Evolutionary conservation across 2,888 invertebrate genomes (phyloP).

Genomic region (Apamea epomidion): DNA sequence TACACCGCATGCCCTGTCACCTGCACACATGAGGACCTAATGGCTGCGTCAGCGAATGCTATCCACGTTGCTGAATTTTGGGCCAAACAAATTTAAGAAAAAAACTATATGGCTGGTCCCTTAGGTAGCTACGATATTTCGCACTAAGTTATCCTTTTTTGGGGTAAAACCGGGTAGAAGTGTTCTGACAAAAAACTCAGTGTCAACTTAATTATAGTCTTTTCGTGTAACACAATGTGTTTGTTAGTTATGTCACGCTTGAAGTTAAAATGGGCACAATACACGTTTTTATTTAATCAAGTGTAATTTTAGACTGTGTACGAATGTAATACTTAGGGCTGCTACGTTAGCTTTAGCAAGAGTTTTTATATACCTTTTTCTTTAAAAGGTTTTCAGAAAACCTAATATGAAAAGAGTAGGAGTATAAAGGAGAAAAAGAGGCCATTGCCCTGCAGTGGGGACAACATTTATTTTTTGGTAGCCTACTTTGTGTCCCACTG

Average conservation of each 20-base stretch:
- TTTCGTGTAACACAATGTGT: conserved; percentile 1
- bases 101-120: too few species aligned
- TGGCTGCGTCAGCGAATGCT: too few species aligned
- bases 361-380: background rate
- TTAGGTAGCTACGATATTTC: background rate
- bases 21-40: too few species aligned
- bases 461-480: too few species aligned
- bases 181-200: background rate
- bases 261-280: conserved; percentile 45
- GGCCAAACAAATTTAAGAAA: too few species aligned
- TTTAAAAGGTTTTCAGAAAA: background rate
- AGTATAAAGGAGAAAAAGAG: background rate
- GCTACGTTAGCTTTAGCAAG: background rate
- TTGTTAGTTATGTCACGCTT: conserved; percentile 48
- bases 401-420: background rate
- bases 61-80: too few species aligned
- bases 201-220: background rate
- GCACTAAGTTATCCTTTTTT: background rate
- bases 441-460: too few species aligned
- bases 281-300: conserved; percentile 65
- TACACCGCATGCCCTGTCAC: too few species aligned
- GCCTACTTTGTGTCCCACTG: too few species aligned
- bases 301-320: conserved; percentile 63
- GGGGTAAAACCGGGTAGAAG: background rate
- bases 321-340: conserved; percentile 51